These are phyloP conservation scores for Zaprionus capensis DNA, from an alignment of 1,140 invertebrate species.

Conservation along the genomic window DNA sequence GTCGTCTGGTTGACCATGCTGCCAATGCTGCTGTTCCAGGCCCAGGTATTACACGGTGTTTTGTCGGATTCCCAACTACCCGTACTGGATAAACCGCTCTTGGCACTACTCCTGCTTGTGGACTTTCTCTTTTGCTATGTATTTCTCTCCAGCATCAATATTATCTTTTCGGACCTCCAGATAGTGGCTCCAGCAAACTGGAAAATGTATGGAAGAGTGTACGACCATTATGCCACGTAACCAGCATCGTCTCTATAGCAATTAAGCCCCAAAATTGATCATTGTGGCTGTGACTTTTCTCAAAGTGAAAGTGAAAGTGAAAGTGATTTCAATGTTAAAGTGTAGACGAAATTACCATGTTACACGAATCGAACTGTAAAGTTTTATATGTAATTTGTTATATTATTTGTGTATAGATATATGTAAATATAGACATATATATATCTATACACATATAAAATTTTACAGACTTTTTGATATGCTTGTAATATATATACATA, in stretches of 20 bases:
- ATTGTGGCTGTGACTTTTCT: too few relatives aligned
- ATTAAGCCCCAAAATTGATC: not conserved
- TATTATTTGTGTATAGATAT: too few relatives aligned
- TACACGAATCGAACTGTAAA: too few relatives aligned
- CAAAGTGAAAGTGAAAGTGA: not conserved
- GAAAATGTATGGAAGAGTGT: not conserved
- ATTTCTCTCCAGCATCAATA: not conserved
- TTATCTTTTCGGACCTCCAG: not conserved
- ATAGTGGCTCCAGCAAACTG: not conserved
- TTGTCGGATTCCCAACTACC: conserved; percentile 4
- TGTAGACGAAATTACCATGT: too few relatives aligned
- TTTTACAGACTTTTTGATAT: too few relatives aligned
- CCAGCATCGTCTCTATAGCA: not conserved
- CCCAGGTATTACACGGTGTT: conserved; percentile 47
- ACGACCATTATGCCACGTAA: not conserved
- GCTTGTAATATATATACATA: too few relatives aligned
- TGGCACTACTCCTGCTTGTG: conserved; percentile 42
- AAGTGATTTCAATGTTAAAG: not conserved
- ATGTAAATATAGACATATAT: not conserved
- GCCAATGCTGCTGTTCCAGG: conserved; percentile 56
- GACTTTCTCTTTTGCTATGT: conserved; percentile 49
- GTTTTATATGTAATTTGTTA: too few relatives aligned
- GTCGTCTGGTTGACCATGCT: conserved; percentile 12
- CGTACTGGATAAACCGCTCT: conserved; percentile 45
- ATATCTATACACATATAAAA: too few relatives aligned